Base-by-base conservation (phyloP, 2,113 vertebrate species). In the Carettochelys insculpta region DNA sequence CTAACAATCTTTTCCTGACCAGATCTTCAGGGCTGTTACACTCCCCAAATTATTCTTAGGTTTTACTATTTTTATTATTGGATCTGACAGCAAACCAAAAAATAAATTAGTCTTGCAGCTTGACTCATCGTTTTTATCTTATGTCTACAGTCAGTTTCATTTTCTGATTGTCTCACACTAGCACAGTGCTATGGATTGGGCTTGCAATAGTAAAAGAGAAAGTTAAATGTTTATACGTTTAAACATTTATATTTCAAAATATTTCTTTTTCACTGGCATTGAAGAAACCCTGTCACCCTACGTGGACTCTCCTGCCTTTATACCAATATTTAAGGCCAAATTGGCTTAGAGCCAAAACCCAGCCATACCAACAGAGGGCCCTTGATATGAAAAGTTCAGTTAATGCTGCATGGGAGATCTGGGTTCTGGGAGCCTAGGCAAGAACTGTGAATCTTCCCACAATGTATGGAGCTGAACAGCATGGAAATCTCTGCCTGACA, bases 1-100 rank as follows among this genome's bases (percentile, higher is more conserved):
- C 80, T 89, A 94, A 78, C 48, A 89, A 71, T 53, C 85, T 93
- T 92, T 92, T 90, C 87, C 86, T 94, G 92, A 89, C 90, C 78
- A 8, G 43, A 89, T 82, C 48, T 77, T 34, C 11, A 78, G 45
- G 24, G 3, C 12, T 91, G 90, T 93, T 89, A 71, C 86, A 86
- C 48, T 82, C 90, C 89, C 91, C 92, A 95, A 54, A 87, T 90
- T 92, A 96, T 80, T 89, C 77, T 76, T 89, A 7, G 77, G 71
- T 89, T 5, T 82, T 83, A 6, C 78, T 75, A 16, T 5, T 75
- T 11, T 91, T 90, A 52, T 25, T 41, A 79, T 27, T 87, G 34
- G 87, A 53, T 47, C 53, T 58, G 38, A n/a, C 34, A n/a, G 8
- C n/a, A 34, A n/a, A 65, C 16, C 61, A 65, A 65, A 65, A 65